phyloP scores from a whole-genome alignment of 2,888 invertebrate species.

The Andrena fulva region DNA sequence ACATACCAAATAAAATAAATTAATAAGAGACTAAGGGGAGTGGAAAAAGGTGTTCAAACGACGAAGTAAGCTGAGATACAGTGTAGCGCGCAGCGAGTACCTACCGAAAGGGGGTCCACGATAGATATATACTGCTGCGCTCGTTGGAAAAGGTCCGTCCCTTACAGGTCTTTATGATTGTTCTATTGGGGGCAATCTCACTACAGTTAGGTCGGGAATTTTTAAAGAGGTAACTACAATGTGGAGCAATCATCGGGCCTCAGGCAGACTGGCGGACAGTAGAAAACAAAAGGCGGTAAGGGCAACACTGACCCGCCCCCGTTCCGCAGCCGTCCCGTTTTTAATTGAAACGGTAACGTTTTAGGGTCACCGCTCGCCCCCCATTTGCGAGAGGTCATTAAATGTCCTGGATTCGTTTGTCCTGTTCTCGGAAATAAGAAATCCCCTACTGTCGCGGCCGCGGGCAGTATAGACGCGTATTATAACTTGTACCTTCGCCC shows the following conservation, averaged over 20 bases:
- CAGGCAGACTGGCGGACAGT: not conserved
- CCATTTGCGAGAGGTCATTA: not conserved
- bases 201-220: constrained; percentile 67
- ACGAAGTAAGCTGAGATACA: not conserved
- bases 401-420: constrained; percentile 1
- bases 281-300: not conserved
- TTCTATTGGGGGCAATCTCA: constrained; percentile 70
- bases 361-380: constrained; percentile 33
- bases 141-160: constrained; percentile 18
- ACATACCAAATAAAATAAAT: too few species aligned
- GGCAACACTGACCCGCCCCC: not conserved
- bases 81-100: not conserved
- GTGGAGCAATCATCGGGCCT: constrained; percentile 67
- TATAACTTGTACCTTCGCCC: not conserved
- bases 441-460: not conserved
- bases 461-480: not conserved
- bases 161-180: constrained; percentile 67
- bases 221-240: constrained; percentile 72
- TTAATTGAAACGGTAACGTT: constrained; percentile 66
- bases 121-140: not conserved
- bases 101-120: not conserved
- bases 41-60: not conserved
- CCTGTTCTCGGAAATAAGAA: not conserved
- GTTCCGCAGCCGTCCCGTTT: constrained; percentile 19
- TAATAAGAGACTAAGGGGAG: not conserved